Evolutionary conservation across 1,140 invertebrate genomes (phyloP).

Genomic region (Teleopsis dalmanni): DNA sequence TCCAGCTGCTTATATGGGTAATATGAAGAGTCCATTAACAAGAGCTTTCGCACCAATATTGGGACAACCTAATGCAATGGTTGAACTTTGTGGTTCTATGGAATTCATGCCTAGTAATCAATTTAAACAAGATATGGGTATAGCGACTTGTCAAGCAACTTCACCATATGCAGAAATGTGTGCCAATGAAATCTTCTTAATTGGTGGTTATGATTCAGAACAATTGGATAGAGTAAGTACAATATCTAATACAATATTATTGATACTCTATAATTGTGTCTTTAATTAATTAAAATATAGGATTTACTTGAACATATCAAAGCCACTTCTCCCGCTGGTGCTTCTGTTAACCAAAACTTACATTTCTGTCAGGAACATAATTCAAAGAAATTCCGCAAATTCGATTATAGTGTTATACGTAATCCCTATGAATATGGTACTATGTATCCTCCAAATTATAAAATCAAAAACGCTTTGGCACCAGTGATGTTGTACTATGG

Average conservation of each 20-base stretch:
- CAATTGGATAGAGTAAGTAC: conserved; percentile 18
- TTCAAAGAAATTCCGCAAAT: conserved; percentile 36
- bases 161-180: conserved; percentile 20
- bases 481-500: conserved; percentile 52
- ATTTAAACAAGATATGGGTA: conserved; percentile 23
- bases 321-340: conserved; percentile 41
- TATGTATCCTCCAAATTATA: conserved; percentile 48
- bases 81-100: conserved; percentile 19
- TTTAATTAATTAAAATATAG: not conserved
- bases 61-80: conserved; percentile 18
- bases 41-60: conserved; percentile 1
- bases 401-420: conserved; percentile 42
- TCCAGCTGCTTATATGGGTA: conserved; percentile 50
- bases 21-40: conserved; percentile 10
- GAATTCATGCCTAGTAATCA: conserved; percentile 26
- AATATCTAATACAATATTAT: not conserved
- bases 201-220: conserved; percentile 19
- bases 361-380: conserved; percentile 46
- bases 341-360: conserved; percentile 46
- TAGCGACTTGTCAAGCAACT: conserved; percentile 24
- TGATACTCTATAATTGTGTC: too few relatives aligned
- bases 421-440: conserved; percentile 45
- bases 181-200: conserved; percentile 25
- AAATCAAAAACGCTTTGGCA: conserved; percentile 49
- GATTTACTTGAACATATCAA: conserved; percentile 26